phyloP scores from a whole-genome alignment of 92 coral and sea anemone genomes.

The Meandrina meandrites region DNA sequence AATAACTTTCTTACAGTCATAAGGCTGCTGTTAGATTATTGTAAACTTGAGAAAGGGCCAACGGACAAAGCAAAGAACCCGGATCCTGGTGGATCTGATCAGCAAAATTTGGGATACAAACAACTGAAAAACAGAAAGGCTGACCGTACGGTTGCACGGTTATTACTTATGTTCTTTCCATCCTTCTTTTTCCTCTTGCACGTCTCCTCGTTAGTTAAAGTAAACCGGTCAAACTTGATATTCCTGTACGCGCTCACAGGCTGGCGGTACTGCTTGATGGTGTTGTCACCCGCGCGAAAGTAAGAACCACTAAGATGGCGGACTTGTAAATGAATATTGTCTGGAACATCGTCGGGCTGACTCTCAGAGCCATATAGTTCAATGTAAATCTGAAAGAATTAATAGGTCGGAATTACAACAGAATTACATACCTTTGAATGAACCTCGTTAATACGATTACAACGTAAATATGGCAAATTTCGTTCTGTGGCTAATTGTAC shows the following conservation, averaged over 20 bases:
- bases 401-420: neutral
- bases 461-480: too few relatives aligned
- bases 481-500: too few relatives aligned
- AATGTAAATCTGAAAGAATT: constrained; percentile 9
- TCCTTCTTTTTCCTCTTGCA: neutral
- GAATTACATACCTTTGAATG: too few relatives aligned
- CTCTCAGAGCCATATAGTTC: neutral
- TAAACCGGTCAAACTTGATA: constrained; percentile 15
- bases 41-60: too few relatives aligned
- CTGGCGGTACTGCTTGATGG: constrained; percentile 12
- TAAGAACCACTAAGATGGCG: neutral
- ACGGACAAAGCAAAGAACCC: too few relatives aligned
- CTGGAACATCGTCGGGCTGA: neutral
- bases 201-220: neutral
- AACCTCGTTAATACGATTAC: too few relatives aligned
- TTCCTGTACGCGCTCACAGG: constrained; percentile 1
- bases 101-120: too few relatives aligned
- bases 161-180: neutral
- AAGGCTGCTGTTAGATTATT: too few relatives aligned
- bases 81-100: too few relatives aligned
- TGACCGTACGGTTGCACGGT: too few relatives aligned
- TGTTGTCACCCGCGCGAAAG: constrained; percentile 2
- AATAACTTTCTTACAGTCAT: too few relatives aligned
- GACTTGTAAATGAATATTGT: neutral
- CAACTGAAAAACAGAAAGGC: too few relatives aligned